Evolutionary conservation across 2,113 vertebrate genomes (phyloP).

Genomic region (Nannobrachium achirus): DNA sequence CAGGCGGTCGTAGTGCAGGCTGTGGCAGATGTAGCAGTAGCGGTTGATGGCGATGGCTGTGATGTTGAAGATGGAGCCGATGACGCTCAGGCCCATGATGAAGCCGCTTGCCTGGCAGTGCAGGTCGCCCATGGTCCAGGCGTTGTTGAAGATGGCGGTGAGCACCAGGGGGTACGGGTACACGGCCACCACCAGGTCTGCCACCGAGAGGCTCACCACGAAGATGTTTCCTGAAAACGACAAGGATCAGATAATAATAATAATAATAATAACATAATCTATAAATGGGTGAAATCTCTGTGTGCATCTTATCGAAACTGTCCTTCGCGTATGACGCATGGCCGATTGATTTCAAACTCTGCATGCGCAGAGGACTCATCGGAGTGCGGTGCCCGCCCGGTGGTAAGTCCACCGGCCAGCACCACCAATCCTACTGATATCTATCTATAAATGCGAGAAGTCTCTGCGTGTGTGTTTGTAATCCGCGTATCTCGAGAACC

Average conservation of each 20-base stretch:
- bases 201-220: conserved; percentile 78
- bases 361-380: too few species aligned
- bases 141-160: conserved; percentile 77
- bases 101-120: conserved; percentile 82
- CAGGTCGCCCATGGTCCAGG: conserved; percentile 80
- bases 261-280: too few species aligned
- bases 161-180: conserved; percentile 82
- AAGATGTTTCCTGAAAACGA: conserved; percentile 79
- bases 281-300: too few species aligned
- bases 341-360: too few species aligned
- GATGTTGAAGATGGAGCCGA: conserved; percentile 81
- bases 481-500: too few species aligned
- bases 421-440: conserved; percentile 9
- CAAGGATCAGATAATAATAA: conserved; percentile 18
- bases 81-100: conserved; percentile 82
- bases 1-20: conserved; percentile 75
- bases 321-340: too few species aligned
- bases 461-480: too few species aligned
- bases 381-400: too few species aligned
- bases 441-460: too few species aligned
- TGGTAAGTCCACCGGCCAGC: too few species aligned
- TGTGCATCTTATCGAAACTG: too few species aligned
- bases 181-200: conserved; percentile 79
- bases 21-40: conserved; percentile 79
- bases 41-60: conserved; percentile 78